Base-by-base conservation (phyloP, 1,140 invertebrate species). In the Trichoplusia ni region DNA sequence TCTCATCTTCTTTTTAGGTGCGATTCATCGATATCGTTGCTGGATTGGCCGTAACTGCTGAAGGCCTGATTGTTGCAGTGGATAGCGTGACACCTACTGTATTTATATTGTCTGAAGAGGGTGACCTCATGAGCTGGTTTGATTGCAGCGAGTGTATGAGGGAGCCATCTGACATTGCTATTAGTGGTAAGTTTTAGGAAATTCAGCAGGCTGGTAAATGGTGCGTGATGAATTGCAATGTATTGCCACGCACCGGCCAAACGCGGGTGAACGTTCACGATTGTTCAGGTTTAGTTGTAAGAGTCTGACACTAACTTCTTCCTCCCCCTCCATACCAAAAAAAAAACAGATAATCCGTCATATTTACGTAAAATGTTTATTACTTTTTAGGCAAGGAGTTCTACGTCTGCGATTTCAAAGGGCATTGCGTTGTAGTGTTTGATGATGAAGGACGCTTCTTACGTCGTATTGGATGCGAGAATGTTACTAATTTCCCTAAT, bases 371-470 rank as follows among this genome's bases (percentile, higher is more conserved):
- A 8, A 9, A 62, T n/a, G 14, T 11, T 27, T 51, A 1, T 7
- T 23, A 53, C 46, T 29, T 91, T 92, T 46, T 79, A 97, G 96
- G 96, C 64, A 97, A 97, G 79, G 97, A 98, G 87, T 99, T 97
- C 91, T 99, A 97, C 91, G 97, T 99, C 18, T 99, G 98, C 87
- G 98, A 99, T 89, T 99, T 99, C 86, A 99, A 99, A 91, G 98
- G 97, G 54, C 98, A 99, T 88, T 98, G 97, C 86, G 97, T 99
- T 11, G 97, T 98, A 27, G 98, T 99, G 13, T 99, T 98, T 89
- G 96, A 95, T 81, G 96, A 98, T 82, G 95, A 97, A 56, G 98
- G 98, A 62, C 93, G 94, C 56, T 99, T 97, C 89, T 87, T 98
- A 64, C 94, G 97, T 69, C 95, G 97, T 68, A 98, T 99, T 91